Evolutionary conservation across 2,113 vertebrate genomes (phyloP), one percentile per base, ranked within the genome.

Genomic region (Trogon surrucura): DNA sequence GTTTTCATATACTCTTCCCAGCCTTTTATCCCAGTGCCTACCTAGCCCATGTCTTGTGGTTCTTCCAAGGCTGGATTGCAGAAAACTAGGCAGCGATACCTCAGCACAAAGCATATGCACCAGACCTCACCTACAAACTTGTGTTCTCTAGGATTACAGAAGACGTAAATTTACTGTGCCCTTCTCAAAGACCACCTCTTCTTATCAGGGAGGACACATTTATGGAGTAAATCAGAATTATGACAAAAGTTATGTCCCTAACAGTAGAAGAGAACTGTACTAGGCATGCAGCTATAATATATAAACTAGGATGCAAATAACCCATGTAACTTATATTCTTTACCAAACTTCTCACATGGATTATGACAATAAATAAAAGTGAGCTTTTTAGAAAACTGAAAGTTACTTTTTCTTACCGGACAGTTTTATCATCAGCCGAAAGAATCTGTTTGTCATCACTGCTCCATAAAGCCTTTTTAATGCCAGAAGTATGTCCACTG

Each of bases 401-500:
- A 78, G 60, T 64, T 74, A 11, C 20, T 77, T 62, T 56, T 93
- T 72, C 98, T 97, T 92, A 99, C 99, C 99, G 98, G 62, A 99
- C 98, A 91, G 99, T 99, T 98, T 99, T 99, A 95, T 99, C 99
- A 4, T 99, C 99, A 15, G 99, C 98, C 60, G 99, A 99, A 80
- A 99, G 98, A 92, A 99, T 99, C 95, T 99, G 99, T 91, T 98
- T 98, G 95, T 99, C 99, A 12, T 98, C 96, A 91, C 99, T 99
- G 96, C 99, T 99, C 99, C 99, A 99, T 7, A 99, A 96, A 73
- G 99, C 99, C 95, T 99, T 99, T 96, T 99, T 99, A 93, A 99
- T 99, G 90, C 99, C 99, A 72, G 99, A 99, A 12, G 98, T 99
- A 92, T 99, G 99, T 71, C 99, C 99, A 20, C 99, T 98, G 51